Evolutionary conservation across 2,797 vertebrate genomes (phyloP).

Genomic region (Perodicticus potto): DNA sequence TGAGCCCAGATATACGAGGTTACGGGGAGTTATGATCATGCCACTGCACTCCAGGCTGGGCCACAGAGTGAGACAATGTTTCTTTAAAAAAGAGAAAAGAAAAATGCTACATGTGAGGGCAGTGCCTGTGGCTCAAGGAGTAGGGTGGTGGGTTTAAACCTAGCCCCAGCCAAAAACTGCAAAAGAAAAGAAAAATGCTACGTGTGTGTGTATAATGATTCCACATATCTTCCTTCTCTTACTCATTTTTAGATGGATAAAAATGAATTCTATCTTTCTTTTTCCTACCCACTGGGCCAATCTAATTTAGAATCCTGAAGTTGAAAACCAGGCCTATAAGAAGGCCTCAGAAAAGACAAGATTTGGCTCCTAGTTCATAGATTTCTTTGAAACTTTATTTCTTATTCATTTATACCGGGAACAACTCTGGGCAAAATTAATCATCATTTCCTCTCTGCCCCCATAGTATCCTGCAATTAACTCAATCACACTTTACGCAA

Average conservation of each 20-base stretch:
- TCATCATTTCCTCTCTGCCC: neutral
- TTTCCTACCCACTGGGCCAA: neutral
- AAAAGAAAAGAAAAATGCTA: too few relatives aligned
- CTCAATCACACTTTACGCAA: neutral
- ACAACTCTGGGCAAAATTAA: neutral
- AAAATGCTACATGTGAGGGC: neutral
- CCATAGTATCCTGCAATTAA: neutral
- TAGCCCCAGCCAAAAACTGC: too few relatives aligned
- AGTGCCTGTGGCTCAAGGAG: too few relatives aligned
- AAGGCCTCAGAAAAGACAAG: constrained; percentile 27
- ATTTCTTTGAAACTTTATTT: constrained; percentile 4
- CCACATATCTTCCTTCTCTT: neutral
- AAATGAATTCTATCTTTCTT: neutral
- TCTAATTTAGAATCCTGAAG: neutral
- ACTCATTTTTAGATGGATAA: neutral
- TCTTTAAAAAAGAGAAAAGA: neutral
- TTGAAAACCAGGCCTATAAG: constrained; percentile 54
- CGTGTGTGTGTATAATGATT: neutral
- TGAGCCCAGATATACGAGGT: neutral
- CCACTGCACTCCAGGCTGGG: neutral
- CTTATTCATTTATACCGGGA: neutral
- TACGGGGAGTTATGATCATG: neutral
- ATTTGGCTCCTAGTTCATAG: neutral
- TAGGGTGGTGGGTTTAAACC: too few relatives aligned
- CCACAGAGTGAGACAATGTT: neutral